Evolutionary conservation across 2,888 invertebrate genomes (phyloP), one percentile per base, ranked within the genome.

Genomic region (Anthrax anthrax): DNA sequence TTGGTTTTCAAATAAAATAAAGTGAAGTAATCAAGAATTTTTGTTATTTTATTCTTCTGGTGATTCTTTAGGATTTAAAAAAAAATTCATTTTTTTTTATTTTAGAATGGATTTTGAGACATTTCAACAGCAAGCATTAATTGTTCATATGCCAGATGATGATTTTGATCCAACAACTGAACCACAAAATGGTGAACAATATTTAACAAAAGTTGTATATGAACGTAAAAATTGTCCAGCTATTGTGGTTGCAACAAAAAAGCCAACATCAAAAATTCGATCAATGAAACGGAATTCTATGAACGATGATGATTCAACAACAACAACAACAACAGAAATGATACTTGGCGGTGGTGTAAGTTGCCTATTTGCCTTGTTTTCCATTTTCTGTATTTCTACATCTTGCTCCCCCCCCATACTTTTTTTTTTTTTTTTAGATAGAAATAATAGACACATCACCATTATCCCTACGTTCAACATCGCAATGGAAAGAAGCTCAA

Each of bases 111-210:
- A n/a, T n/a, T n/a, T n/a, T 13, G 63, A 63, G 46, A 55, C 60
- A 14, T 64, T 66, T 50, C 67, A 67, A 47, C 50, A 58, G 8
- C 60, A 64, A 51, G 67, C 67, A 0, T 51, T 67, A 16, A 59
- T 61, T 45, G 62, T 67, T 39, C 57, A 54, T 1, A 54, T 60
- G n/a, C 59, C 59, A 0, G 63, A 58, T n/a, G 55, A 52, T 10
- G 5, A 55, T 32, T 67, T 67, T 43, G 65, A 67, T 58, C 65
- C 66, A 1, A 39, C 51, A 0, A 55, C 51, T 4, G 52, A 54
- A 18, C 67, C 67, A 19, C 52, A 60, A 47, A 58, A 51, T 16
- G 67, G 67, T 10, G 65, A 66, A 41, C 64, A 67, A 50, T 67
- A 58, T 49, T 48, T 67, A 13, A 65, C 57, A 57, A 63, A 61